Evolutionary conservation across 2,113 vertebrate species (phyloP).

Genomic region (Cheilinus undulatus): DNA sequence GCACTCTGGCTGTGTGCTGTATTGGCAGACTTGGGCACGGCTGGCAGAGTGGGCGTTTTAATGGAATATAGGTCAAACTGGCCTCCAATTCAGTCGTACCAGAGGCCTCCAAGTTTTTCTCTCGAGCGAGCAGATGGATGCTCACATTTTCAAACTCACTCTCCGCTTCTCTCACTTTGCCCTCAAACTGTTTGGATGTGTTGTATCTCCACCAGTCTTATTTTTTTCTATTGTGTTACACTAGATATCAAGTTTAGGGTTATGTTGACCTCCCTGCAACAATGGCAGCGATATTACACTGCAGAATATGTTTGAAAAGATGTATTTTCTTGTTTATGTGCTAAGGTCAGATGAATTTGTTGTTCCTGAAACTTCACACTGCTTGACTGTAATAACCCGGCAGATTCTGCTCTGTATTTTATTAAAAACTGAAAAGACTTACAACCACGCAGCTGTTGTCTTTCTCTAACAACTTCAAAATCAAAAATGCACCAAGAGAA

Average conservation of each 20-base stretch:
- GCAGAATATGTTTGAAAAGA: constrained; percentile 18
- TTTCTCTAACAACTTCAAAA: neutral
- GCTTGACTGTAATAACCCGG: neutral
- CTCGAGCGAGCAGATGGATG: constrained; percentile 36
- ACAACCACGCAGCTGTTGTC: neutral
- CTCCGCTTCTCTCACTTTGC: constrained; percentile 40
- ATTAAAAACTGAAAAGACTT: neutral
- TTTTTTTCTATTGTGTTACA: constrained; percentile 26
- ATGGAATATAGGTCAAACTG: constrained; percentile 53
- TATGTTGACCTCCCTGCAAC: neutral
- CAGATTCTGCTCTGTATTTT: constrained; percentile 7
- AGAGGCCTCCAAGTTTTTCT: constrained; percentile 40
- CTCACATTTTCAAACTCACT: constrained; percentile 35
- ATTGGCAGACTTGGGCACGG: no score
- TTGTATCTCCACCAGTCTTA: constrained; percentile 4
- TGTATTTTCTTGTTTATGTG: neutral
- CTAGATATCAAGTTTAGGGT: constrained; percentile 27
- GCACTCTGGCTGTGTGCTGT: no score
- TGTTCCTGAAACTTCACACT: constrained; percentile 8
- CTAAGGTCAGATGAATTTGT: constrained; percentile 14
- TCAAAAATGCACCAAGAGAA: constrained; percentile 13
- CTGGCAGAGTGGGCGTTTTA: constrained; percentile 48
- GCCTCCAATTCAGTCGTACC: constrained; percentile 22
- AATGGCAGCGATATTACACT: constrained; percentile 31
- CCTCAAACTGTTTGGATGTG: constrained; percentile 20